Evolutionary conservation across 2,113 vertebrate genomes (phyloP).

Genomic region (Eidolon helvum): DNA sequence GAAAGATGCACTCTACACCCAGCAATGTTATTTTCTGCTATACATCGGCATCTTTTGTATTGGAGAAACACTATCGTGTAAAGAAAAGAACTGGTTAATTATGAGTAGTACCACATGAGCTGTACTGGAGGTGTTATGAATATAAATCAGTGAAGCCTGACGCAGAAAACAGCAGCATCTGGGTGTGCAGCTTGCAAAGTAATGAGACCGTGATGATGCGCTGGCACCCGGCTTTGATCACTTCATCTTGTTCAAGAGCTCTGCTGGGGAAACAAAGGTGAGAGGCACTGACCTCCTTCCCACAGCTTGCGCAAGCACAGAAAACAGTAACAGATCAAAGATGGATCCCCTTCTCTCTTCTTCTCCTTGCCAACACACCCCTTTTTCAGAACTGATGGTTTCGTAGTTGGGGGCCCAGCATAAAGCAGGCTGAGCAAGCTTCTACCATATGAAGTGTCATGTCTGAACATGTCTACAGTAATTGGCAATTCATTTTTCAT

Average conservation of each 20-base stretch:
- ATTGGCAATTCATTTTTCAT: constrained; percentile 72
- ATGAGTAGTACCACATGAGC: constrained; percentile 71
- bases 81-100: constrained; percentile 68
- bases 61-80: not conserved
- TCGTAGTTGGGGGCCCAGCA: constrained; percentile 49
- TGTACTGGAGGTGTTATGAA: constrained; percentile 73
- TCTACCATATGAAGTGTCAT: constrained; percentile 19
- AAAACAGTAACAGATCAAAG: not conserved
- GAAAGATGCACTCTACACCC: not conserved
- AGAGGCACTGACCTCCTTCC: constrained; percentile 75
- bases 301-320: not conserved
- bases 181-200: constrained; percentile 76
- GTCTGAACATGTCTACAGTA: constrained; percentile 58
- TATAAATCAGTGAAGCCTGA: constrained; percentile 68
- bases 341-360: not conserved
- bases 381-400: constrained; percentile 42
- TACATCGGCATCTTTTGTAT: not conserved
- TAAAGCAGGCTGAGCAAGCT: constrained; percentile 36
- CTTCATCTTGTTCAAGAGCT: constrained; percentile 84
- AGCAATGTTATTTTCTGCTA: not conserved
- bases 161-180: constrained; percentile 78
- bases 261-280: constrained; percentile 82
- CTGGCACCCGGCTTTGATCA: constrained; percentile 82
- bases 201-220: constrained; percentile 82
- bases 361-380: not conserved